These are phyloP conservation scores for Himalopsyche kuldschensis DNA, from an alignment of 2,888 invertebrate genomes.

Conservation along the genomic window DNA sequence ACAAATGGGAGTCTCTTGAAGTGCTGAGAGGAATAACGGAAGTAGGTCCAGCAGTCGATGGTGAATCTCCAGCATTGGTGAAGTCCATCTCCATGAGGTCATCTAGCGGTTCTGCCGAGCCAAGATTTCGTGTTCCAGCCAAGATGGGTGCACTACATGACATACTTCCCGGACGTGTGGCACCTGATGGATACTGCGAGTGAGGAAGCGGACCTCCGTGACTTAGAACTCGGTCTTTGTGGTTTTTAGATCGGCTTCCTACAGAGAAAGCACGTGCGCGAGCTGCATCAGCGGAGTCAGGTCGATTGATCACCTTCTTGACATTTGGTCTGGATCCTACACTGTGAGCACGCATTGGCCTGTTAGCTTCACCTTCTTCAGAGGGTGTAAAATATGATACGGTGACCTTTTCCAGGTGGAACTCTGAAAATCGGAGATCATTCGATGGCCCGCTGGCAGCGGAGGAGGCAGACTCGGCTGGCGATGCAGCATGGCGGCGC, in stretches of 20 bases:
- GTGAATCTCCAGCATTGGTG: conserved; percentile 41
- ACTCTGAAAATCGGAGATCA: conserved; percentile 74
- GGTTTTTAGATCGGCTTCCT: conserved; percentile 65
- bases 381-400: conserved; percentile 67
- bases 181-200: conserved; percentile 35
- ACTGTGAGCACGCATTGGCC: conserved; percentile 80
- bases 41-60: conserved; percentile 38
- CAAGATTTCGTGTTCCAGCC: conserved; percentile 52
- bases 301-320: conserved; percentile 57
- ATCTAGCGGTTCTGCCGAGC: conserved; percentile 67
- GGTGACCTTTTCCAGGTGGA: conserved; percentile 78
- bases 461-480: conserved; percentile 71
- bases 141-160: conserved; percentile 72
- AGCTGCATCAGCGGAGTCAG: conserved; percentile 50
- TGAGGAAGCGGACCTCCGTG: conserved; percentile 44
- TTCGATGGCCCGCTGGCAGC: conserved; percentile 79
- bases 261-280: conserved; percentile 78
- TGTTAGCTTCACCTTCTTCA: conserved; percentile 62
- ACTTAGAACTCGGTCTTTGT: conserved; percentile 43
- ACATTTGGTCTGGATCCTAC: conserved; percentile 79
- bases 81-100: conserved; percentile 86
- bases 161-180: conserved; percentile 49
- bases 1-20: conserved; percentile 40
- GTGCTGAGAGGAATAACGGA: conserved; percentile 44
- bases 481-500: conserved; percentile 53